These are phyloP conservation scores for Conger conger DNA, from an alignment of 2,113 vertebrate genomes.

Conservation along the genomic window DNA sequence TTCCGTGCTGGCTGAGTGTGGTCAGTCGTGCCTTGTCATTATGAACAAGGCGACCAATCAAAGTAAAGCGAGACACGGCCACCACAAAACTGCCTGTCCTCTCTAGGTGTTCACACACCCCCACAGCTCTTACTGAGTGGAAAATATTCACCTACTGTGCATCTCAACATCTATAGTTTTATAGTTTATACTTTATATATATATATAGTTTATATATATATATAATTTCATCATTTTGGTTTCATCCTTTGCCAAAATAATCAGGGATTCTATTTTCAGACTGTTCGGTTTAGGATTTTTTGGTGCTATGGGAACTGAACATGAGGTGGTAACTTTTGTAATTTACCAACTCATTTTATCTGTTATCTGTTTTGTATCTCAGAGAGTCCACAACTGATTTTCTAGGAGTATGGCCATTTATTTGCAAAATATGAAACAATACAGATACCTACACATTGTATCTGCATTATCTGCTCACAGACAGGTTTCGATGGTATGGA, in stretches of 20 bases:
- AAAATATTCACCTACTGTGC: conserved; percentile 18
- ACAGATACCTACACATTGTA: too few relatives aligned
- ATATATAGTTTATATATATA: too few relatives aligned
- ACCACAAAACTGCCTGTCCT: background rate
- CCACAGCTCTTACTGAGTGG: background rate
- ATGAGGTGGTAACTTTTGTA: background rate
- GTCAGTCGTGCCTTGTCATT: background rate
- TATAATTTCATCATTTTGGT: too few relatives aligned
- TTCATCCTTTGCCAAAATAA: too few relatives aligned
- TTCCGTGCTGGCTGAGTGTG: conserved; percentile 15
- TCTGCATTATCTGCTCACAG: too few relatives aligned
- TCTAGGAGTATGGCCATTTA: background rate
- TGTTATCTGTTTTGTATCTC: background rate
- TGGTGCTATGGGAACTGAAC: background rate
- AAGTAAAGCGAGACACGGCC: background rate
- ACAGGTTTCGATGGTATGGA: too few relatives aligned
- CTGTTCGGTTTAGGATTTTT: background rate
- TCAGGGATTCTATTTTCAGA: background rate
- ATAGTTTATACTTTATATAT: background rate
- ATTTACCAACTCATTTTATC: background rate
- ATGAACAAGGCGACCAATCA: background rate
- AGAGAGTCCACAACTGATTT: background rate
- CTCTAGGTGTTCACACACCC: conserved; percentile 2
- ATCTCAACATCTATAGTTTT: background rate
- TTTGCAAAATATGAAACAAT: background rate